Percentiles rank a stretch among this genome's conserved stretches.
These are phyloP conservation scores for Cataglyphis albicans DNA, from an alignment of 2,888 invertebrate species.

Conservation along the genomic window DNA sequence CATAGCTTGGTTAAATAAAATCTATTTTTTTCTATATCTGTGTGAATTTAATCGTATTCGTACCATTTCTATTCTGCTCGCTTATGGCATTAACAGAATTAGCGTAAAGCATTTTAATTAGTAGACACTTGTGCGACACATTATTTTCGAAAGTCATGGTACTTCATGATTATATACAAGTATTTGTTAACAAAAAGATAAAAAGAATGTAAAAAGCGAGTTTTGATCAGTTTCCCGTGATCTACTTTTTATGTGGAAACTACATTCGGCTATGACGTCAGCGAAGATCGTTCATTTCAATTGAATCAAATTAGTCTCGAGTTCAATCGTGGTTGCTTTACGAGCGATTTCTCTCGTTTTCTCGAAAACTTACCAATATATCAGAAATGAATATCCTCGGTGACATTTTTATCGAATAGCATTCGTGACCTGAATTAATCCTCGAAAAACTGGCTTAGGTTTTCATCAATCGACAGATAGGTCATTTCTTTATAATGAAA, in stretches of 20 bases:
- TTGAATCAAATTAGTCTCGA: constrained; percentile 47
- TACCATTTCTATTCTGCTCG: background rate
- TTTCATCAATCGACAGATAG: background rate
- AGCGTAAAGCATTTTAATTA: background rate
- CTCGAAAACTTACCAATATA: constrained; percentile 5
- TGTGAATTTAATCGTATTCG: background rate
- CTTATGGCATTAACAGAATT: background rate
- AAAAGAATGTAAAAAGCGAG: background rate
- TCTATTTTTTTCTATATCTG: background rate
- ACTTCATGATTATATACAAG: background rate
- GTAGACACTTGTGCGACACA: background rate
- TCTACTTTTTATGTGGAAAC: constrained; percentile 45
- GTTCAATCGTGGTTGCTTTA: constrained; percentile 28
- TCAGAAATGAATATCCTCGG: background rate
- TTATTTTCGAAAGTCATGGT: background rate
- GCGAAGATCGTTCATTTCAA: constrained; percentile 6
- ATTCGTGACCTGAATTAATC: background rate
- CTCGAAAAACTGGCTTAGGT: constrained; percentile 36
- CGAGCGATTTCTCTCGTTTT: constrained; percentile 32
- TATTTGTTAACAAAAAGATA: background rate
- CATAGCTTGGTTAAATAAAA: background rate
- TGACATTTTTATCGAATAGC: background rate
- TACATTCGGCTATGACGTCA: constrained; percentile 13
- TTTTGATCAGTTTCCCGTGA: constrained; percentile 14
- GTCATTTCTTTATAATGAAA: background rate